Evolutionary conservation across 2,113 vertebrate genomes (phyloP), one percentile per base, ranked within the genome.

Genomic region (Mesitornis unicolor): DNA sequence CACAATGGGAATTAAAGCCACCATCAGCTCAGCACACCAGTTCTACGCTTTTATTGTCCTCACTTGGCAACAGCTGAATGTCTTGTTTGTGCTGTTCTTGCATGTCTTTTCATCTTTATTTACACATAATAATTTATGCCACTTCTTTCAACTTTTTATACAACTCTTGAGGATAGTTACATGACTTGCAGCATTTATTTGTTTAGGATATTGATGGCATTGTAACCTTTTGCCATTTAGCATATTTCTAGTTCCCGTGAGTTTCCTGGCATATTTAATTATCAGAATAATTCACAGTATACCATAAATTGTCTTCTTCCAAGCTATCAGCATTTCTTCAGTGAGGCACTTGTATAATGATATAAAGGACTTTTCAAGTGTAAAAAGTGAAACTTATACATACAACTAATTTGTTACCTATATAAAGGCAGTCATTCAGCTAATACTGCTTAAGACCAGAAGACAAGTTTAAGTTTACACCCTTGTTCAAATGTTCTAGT

Each of bases 1-100:
- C 83, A 94, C 77, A 96, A 95, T 75, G 36, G 85, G 54, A 82
- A 89, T 93, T 71, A 90, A 91, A 89, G 45, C 82, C 95, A 95
- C 29, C 65, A 83, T 79, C 85, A 67, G 36, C 73, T 95, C 79
- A 97, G 89, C 85, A 82, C 65, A 96, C 69, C 36, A 82, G 16
- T 89, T 92, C 71, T 83, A 13, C 70, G 86, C 54, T 40, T 73
- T 69, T 65, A 68, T 90, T 85, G 73, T 89, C 57, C 56, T 94
- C 59, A 48, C 71, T 92, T 95, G 91, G 87, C 92, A 92, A 73
- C 24, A 42, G 69, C 63, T 87, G 77, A 94, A 93, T 90, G 86
- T 81, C 90, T 77, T 82, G 35, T 94, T 91, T 85, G 61, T 92
- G 83, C 90, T 90, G 93, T 71, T 92, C 47, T 96, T 93, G 84